These are phyloP conservation scores for Crocidura indochinensis DNA, from an alignment of 2,797 vertebrate species.

Conservation along the genomic window DNA sequence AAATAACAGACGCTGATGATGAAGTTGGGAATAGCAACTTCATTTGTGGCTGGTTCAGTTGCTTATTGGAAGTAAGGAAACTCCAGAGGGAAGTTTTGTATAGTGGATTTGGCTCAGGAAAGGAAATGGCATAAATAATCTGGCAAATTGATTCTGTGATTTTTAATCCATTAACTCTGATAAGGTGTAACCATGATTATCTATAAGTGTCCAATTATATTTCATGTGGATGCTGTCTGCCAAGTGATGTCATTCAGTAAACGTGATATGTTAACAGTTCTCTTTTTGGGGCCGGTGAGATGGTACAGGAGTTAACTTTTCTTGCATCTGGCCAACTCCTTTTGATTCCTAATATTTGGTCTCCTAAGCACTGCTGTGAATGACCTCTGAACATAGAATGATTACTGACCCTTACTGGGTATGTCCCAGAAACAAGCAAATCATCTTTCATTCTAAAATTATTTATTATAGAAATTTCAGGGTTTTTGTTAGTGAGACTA, in stretches of 20 bases:
- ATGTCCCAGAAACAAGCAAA: no score
- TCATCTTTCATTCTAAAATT: slow-evolving; percentile 59
- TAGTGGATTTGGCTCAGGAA: slow-evolving; percentile 64
- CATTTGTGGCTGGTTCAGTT: slow-evolving; percentile 61
- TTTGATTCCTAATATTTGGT: no score
- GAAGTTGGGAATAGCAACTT: slow-evolving; percentile 79
- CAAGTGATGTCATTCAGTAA: slow-evolving; percentile 62
- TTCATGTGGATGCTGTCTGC: slow-evolving; percentile 47
- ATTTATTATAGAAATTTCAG: slow-evolving; percentile 51
- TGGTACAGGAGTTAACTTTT: no score
- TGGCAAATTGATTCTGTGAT: slow-evolving; percentile 70
- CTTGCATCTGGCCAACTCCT: no score
- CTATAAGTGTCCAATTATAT: slow-evolving; percentile 40
- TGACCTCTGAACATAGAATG: no score
- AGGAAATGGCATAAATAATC: slow-evolving; percentile 68
- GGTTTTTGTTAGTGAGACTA: slow-evolving; percentile 37
- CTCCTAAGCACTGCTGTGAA: no score
- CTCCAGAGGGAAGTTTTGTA: slow-evolving; percentile 58
- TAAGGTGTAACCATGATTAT: slow-evolving; percentile 29
- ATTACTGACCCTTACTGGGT: no score
- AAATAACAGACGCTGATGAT: slow-evolving; percentile 76
- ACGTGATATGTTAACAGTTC: background rate
- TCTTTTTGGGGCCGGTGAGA: background rate
- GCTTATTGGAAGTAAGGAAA: slow-evolving; percentile 52
- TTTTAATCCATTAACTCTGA: slow-evolving; percentile 64